phyloP scores from a whole-genome alignment of 2,113 vertebrate species.

The Upupa epops region DNA sequence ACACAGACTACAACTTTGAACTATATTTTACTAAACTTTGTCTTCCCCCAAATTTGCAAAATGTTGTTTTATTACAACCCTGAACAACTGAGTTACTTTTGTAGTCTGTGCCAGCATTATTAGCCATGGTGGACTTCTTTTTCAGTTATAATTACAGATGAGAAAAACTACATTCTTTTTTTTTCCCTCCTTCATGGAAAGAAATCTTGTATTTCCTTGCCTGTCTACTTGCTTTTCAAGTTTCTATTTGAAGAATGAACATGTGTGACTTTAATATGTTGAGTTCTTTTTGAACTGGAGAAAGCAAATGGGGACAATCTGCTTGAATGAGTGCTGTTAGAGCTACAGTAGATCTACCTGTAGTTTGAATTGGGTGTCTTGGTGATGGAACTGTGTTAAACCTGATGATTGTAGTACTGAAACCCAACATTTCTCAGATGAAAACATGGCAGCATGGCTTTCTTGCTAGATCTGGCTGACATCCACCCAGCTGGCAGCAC shows the following conservation, averaged over 20 bases:
- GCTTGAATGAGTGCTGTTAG: not conserved
- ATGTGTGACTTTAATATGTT: not conserved
- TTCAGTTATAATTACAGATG: not conserved
- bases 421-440: not conserved
- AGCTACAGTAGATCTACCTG: rapidly evolving
- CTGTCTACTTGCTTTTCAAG: not conserved
- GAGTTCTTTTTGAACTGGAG: not conserved
- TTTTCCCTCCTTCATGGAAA: not conserved
- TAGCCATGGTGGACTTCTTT: not conserved
- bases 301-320: not conserved
- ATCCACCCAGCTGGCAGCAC: not conserved
- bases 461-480: not conserved
- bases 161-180: not conserved
- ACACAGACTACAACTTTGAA: not conserved
- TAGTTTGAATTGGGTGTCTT: not conserved
- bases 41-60: not conserved
- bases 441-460: not conserved
- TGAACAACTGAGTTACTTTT: not conserved
- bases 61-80: not conserved
- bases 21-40: not conserved
- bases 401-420: no score
- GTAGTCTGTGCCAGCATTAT: not conserved
- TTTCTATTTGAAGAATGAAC: not conserved
- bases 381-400: not conserved
- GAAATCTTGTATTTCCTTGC: not conserved